Percentiles rank a stretch among this genome's conserved stretches.
Conservation (phyloP, 2,888 invertebrate genomes). For the Tetragonisca angustula region DNA sequence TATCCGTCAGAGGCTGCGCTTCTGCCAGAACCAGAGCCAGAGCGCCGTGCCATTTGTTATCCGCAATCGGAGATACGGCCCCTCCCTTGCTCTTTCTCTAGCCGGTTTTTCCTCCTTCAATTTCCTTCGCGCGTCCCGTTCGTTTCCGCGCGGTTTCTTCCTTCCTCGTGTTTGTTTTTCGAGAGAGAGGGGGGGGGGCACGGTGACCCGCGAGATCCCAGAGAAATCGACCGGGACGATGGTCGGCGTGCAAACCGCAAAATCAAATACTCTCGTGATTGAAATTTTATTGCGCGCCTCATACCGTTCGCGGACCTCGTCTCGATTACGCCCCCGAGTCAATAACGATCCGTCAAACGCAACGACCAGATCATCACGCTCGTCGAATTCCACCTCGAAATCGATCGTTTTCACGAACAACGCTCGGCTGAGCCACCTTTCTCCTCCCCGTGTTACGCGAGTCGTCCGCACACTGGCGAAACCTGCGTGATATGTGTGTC, state of each 20-base stretch:
- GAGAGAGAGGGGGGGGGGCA: too few species aligned
- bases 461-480: conserved; percentile 1
- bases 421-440: not conserved
- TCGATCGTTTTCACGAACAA: conserved; percentile 19
- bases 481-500: conserved; percentile 20
- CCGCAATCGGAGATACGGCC: conserved; percentile 56
- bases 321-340: conserved; percentile 47
- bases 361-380: conserved; percentile 34
- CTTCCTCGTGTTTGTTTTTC: not conserved
- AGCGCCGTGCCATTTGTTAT: conserved; percentile 59
- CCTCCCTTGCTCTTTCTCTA: conserved; percentile 17
- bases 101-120: not conserved
- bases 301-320: conserved; percentile 35
- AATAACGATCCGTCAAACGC: conserved; percentile 66
- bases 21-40: conserved; percentile 41
- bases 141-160: not conserved
- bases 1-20: conserved; percentile 54
- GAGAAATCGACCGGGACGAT: not conserved
- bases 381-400: conserved; percentile 39
- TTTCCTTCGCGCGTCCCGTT: not conserved
- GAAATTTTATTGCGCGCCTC: conserved; percentile 68
- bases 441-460: not conserved
- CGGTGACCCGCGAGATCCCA: conserved; percentile 5
- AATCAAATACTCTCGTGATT: conserved; percentile 66
- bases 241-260: conserved; percentile 39